A percentile compares a stretch with the other conserved stretches of the same genome.
Evolutionary conservation across 2,797 vertebrate genomes (phyloP).

Genomic region (Crocidura indochinensis): DNA sequence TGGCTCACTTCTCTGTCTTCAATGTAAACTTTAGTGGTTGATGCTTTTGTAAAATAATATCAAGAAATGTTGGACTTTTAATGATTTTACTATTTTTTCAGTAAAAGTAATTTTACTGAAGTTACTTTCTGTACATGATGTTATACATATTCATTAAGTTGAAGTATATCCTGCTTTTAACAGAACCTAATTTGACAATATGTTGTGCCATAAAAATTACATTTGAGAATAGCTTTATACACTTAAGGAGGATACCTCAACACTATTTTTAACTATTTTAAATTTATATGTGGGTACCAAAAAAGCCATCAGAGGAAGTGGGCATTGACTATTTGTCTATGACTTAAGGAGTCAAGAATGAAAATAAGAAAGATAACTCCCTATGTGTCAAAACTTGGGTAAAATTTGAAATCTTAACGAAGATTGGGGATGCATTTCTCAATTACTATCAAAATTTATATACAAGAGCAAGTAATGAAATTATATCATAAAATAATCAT

Average conservation of each 20-base stretch:
- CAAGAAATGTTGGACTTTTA: not conserved
- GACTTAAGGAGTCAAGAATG: not conserved
- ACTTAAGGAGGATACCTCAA: not conserved
- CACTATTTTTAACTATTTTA: not conserved
- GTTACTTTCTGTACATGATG: not conserved
- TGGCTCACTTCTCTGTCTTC: not conserved
- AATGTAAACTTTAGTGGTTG: not conserved
- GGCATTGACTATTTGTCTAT: not conserved
- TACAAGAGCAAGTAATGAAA: constrained; percentile 19
- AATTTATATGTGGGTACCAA: not conserved
- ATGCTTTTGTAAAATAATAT: constrained; percentile 10
- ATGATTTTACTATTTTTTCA: no score
- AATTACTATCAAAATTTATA: not conserved
- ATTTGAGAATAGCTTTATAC: constrained; percentile 1
- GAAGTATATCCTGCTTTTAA: not conserved
- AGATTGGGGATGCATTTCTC: not conserved
- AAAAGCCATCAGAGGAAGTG: not conserved
- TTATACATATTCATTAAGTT: not conserved
- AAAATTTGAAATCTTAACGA: not conserved
- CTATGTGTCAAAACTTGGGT: not conserved
- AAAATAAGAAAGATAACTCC: not conserved
- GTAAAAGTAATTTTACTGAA: constrained; percentile 29
- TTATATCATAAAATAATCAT: constrained; percentile 7
- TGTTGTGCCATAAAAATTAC: not conserved
- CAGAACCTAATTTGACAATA: not conserved